Conservation (phyloP, 1,140 invertebrate species). For the Drosophila truncata region DNA sequence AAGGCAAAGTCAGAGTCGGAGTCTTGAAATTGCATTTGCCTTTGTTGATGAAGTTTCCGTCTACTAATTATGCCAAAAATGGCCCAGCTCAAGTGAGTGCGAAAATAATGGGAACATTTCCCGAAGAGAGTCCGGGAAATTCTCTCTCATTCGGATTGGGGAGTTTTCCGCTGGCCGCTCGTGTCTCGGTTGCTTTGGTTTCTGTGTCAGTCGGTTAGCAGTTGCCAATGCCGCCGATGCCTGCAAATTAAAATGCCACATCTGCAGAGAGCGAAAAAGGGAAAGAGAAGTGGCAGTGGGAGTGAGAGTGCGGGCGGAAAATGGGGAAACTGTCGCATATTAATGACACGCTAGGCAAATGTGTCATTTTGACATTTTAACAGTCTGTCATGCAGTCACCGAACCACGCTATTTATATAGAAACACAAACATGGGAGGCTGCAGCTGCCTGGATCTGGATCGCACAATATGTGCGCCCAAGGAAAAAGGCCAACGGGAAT, state of each 20-base stretch:
- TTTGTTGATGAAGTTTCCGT: constrained; percentile 41
- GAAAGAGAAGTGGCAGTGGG: neutral
- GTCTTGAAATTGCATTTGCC: constrained; percentile 49
- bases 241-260: constrained; percentile 71
- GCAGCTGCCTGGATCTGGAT: constrained; percentile 42
- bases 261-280: constrained; percentile 9
- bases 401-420: constrained; percentile 77
- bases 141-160: constrained; percentile 18
- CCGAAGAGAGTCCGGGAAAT: constrained; percentile 47
- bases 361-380: constrained; percentile 84
- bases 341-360: constrained; percentile 84
- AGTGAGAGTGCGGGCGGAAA: constrained; percentile 1
- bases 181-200: constrained; percentile 49
- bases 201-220: constrained; percentile 83
- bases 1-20: constrained; percentile 16
- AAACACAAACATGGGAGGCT: constrained; percentile 66
- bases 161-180: constrained; percentile 37
- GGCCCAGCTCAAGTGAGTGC: constrained; percentile 12
- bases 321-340: constrained; percentile 71
- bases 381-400: constrained; percentile 82
- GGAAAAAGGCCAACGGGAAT: constrained; percentile 67
- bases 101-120: constrained; percentile 66
- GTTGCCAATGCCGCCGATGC: constrained; percentile 57
- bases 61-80: constrained; percentile 38
- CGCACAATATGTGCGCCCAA: constrained; percentile 36